These are phyloP conservation scores for Chrysolina americana DNA, from an alignment of 2,888 invertebrate genomes.

Conservation along the genomic window DNA sequence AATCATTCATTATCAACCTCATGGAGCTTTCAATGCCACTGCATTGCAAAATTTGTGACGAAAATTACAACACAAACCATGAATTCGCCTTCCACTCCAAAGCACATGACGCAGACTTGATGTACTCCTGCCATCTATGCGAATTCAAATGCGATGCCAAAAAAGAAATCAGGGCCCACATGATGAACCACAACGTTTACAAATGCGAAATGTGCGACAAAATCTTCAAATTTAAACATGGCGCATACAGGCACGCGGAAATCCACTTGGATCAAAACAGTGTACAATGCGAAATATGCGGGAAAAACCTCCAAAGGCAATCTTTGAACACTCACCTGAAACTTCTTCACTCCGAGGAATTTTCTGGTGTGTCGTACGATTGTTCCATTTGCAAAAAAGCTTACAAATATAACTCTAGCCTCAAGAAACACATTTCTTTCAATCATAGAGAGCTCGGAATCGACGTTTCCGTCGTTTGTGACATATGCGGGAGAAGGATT, in stretches of 20 bases:
- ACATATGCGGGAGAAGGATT: slow-evolving; percentile 64
- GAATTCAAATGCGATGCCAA: slow-evolving; percentile 54
- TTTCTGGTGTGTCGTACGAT: slow-evolving; percentile 41
- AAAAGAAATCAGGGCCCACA: slow-evolving; percentile 59
- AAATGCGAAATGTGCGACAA: slow-evolving; percentile 52
- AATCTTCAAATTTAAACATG: slow-evolving; percentile 50
- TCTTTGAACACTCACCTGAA: slow-evolving; percentile 57
- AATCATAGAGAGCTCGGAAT: slow-evolving; percentile 45
- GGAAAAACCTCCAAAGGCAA: slow-evolving; percentile 54
- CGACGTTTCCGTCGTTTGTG: slow-evolving; percentile 61
- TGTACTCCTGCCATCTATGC: slow-evolving; percentile 63
- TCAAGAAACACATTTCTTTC: slow-evolving; percentile 41
- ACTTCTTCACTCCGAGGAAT: slow-evolving; percentile 56
- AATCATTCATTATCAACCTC: slow-evolving; percentile 13
- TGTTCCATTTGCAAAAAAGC: slow-evolving; percentile 57
- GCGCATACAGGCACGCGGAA: slow-evolving; percentile 57
- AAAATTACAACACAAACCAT: slow-evolving; percentile 68
- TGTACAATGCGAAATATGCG: slow-evolving; percentile 59
- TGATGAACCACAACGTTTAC: slow-evolving; percentile 43
- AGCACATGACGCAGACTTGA: slow-evolving; percentile 58
- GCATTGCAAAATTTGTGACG: slow-evolving; percentile 72
- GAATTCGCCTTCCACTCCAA: slow-evolving; percentile 63
- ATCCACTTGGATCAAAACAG: slow-evolving; percentile 57
- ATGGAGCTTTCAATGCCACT: slow-evolving; percentile 61
- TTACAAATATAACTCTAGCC: slow-evolving; percentile 42